Evolutionary conservation across 2,888 invertebrate species (phyloP), one percentile per base, ranked within the genome.

Genomic region (Drosophila robusta): DNA sequence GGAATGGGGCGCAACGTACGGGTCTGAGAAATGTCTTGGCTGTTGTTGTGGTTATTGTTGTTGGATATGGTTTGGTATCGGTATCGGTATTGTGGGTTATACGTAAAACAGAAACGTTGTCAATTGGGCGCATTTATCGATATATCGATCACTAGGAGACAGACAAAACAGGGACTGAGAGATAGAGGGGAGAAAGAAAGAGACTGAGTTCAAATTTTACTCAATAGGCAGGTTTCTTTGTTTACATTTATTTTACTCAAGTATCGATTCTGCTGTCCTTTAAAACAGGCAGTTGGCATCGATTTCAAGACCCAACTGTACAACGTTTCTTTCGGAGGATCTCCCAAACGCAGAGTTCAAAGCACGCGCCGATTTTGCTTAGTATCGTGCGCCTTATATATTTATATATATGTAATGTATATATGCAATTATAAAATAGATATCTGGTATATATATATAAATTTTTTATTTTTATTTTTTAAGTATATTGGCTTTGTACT

Each of bases 311-410:
- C 42, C 32, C 60, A 68, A 72, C 50, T 61, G 65, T 47, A 54
- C 44, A 65, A 61, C 75, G 70, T 57, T 61, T 50, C 39, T 39
- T 50, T 61, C n/a, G 46, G 18, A 54, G 46, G 56, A 41, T 70
- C 54, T 70, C 75, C 75, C 74, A 42, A 70, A 58, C 54, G 62
- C 62, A 67, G 51, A 75, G 58, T 70, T 78, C 61, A 70, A 82
- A 80, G 74, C 79, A 72, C 80, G 77, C 81, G 71, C 70, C 62
- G 67, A 70, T 71, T 80, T 61, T 75, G 75, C 78, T 76, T 80
- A 78, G 55, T 47, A 60, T 64, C 73, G 73, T 74, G 73, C 73
- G 73, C 73, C 46, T 74, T 62, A 70, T 74, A 70, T 63, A 70
- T 70, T 56, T 74, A 70, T 73, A 61, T 74, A 75, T 72, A 63